Evolutionary conservation across 2,797 vertebrate species (phyloP).

Genomic region (Sparidentex hasta): DNA sequence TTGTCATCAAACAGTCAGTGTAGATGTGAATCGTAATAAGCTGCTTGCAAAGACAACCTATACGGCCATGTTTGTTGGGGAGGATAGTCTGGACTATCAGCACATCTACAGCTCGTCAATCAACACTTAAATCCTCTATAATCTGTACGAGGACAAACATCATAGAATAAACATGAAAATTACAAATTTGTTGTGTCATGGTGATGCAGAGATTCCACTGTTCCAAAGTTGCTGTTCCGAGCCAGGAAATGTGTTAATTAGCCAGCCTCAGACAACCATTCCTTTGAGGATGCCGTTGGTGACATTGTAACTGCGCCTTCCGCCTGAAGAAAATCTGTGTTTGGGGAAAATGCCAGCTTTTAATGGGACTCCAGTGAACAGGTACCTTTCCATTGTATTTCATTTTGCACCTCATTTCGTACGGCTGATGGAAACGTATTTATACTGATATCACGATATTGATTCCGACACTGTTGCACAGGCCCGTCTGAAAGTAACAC

Average conservation of each 20-base stretch:
- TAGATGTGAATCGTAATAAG: too few species aligned
- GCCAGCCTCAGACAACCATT: background rate
- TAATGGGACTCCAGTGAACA: background rate
- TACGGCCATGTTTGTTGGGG: too few species aligned
- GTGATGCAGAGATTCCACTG: background rate
- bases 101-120: background rate
- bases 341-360: background rate
- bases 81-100: background rate
- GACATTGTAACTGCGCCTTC: background rate
- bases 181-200: background rate
- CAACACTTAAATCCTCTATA: background rate
- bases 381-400: background rate
- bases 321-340: background rate
- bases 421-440: background rate
- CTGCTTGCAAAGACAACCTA: too few species aligned
- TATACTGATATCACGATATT: background rate
- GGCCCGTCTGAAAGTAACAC: slow-evolving; percentile 3
- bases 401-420: background rate
- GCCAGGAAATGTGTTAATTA: background rate
- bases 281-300: background rate
- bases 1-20: too few species aligned
- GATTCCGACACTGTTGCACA: background rate
- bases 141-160: background rate
- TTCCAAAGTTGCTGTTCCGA: background rate
- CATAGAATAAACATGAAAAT: background rate